Conservation (phyloP, 2,888 invertebrate genomes). For the Bedellia somnulentella region DNA sequence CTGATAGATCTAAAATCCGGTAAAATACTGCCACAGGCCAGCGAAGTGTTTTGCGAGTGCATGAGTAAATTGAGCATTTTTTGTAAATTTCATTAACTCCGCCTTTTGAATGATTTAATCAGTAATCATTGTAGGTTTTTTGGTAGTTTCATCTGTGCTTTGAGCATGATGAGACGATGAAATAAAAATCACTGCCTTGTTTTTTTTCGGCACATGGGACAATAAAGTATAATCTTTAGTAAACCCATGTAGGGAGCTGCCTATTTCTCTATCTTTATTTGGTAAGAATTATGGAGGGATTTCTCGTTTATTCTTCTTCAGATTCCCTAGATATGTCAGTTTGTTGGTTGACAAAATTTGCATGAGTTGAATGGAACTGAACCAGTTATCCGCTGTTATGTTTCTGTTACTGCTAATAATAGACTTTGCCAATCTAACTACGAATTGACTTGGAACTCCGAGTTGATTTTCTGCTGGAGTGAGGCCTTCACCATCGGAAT, state of each 20-base stretch:
- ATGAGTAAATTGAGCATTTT: neutral
- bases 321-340: too few relatives aligned
- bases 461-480: constrained; percentile 4
- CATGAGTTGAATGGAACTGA: constrained; percentile 12
- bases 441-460: constrained; percentile 1
- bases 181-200: neutral
- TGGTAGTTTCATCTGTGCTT: neutral
- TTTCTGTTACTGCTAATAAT: neutral
- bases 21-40: neutral
- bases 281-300: neutral
- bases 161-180: too few relatives aligned
- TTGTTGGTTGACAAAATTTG: constrained; percentile 10
- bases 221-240: neutral
- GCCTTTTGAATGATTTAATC: neutral
- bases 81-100: constrained; percentile 1
- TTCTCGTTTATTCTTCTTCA: too few relatives aligned
- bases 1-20: neutral
- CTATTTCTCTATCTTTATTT: neutral
- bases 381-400: constrained; percentile 12
- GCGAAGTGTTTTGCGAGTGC: neutral
- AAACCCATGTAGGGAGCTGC: neutral
- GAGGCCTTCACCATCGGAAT: constrained; percentile 11
- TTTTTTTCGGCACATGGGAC: neutral
- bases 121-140: neutral
- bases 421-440: neutral